Evolutionary conservation across 2,113 vertebrate species (phyloP).

Genomic region (Clinocottus analis): DNA sequence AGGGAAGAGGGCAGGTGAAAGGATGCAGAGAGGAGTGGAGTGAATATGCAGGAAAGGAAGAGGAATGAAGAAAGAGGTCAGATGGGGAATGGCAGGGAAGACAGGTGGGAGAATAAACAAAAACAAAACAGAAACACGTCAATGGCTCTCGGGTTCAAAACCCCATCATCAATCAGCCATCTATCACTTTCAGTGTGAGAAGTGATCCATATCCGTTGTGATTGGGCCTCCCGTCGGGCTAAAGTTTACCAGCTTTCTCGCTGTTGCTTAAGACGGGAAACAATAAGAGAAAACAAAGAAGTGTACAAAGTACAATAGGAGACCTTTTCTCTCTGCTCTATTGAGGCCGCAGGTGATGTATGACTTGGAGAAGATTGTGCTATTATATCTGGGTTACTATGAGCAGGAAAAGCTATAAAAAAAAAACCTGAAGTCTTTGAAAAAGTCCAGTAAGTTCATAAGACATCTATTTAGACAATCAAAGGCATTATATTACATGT

Average conservation of each 20-base stretch:
- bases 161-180: conserved; percentile 42
- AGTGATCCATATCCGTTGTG: conserved; percentile 35
- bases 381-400: conserved; percentile 4
- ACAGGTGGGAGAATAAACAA: not conserved
- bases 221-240: conserved; percentile 25
- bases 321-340: conserved; percentile 10
- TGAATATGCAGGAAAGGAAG: too few relatives aligned
- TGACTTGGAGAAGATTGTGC: not conserved
- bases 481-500: conserved; percentile 33
- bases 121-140: conserved; percentile 26
- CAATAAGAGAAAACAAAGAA: conserved; percentile 27
- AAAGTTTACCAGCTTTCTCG: conserved; percentile 7
- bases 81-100: not conserved
- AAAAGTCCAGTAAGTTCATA: conserved; percentile 14
- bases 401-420: not conserved
- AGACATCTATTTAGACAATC: conserved; percentile 7
- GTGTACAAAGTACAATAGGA: conserved; percentile 15
- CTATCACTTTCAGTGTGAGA: conserved; percentile 15
- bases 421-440: conserved; percentile 19
- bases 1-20: conserved; percentile 8
- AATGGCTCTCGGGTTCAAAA: conserved; percentile 25
- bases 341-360: conserved; percentile 15
- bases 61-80: not conserved
- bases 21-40: not conserved
- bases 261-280: conserved; percentile 1